Evolutionary conservation across 2,797 vertebrate genomes (phyloP).

Genomic region (Premnoplex brunnescens): DNA sequence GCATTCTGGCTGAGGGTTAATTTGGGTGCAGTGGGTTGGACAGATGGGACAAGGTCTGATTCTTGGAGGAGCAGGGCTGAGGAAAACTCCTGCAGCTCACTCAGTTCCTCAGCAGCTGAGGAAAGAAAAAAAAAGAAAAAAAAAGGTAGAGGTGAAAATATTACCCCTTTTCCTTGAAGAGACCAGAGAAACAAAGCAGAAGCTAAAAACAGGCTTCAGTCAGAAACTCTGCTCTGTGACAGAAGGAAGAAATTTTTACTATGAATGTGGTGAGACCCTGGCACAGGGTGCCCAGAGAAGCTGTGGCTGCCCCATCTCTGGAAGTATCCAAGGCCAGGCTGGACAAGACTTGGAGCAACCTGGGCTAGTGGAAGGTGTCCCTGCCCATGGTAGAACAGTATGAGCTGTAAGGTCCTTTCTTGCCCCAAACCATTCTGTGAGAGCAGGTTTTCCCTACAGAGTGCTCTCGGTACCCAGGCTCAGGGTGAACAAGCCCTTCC

Average conservation of each 20-base stretch:
- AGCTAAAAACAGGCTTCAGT: not conserved
- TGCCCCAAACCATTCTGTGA: not conserved
- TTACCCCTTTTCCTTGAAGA: not conserved
- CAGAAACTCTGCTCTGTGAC: not conserved
- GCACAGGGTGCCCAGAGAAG: not conserved
- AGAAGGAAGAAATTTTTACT: not conserved
- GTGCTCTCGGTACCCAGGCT: not conserved
- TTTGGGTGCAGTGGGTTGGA: not conserved
- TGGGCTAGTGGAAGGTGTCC: not conserved
- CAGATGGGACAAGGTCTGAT: not conserved
- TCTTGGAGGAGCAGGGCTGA: not conserved
- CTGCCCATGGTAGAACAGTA: not conserved
- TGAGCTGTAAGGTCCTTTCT: not conserved
- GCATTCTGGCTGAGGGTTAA: not conserved
- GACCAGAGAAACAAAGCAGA: not conserved
- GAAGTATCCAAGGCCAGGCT: not conserved
- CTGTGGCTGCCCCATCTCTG: not conserved
- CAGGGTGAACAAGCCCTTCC: not conserved
- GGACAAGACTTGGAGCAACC: not conserved
- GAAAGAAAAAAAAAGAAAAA: not conserved
- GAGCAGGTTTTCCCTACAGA: not conserved
- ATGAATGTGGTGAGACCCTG: not conserved
- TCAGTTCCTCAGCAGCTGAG: not conserved
- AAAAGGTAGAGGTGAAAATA: not conserved
- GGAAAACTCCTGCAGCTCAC: not conserved